Conservation (phyloP, 2,797 vertebrate genomes). For the Pygocentrus nattereri region DNA sequence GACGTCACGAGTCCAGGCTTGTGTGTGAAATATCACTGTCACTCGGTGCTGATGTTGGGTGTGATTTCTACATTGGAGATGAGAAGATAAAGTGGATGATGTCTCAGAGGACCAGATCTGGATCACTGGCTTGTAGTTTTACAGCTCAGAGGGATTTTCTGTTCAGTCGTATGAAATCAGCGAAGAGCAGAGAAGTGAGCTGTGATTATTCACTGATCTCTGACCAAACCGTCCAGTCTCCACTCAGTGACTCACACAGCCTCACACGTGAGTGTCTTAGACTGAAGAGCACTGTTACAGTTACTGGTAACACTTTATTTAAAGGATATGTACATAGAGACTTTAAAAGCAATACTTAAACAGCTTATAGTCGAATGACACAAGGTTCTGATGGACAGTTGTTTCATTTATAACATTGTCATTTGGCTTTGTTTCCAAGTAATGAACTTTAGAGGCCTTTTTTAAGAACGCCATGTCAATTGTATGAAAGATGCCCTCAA, state of each 20-base stretch:
- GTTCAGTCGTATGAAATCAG: background rate
- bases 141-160: background rate
- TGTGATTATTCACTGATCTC: constrained; percentile 56
- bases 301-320: background rate
- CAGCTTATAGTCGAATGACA: background rate
- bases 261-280: background rate
- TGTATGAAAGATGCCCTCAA: too few species aligned
- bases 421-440: too few species aligned
- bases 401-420: too few species aligned
- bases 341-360: too few species aligned
- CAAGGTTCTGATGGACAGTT: too few species aligned
- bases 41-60: background rate
- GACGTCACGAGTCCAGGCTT: background rate
- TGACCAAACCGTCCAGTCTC: background rate
- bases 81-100: background rate
- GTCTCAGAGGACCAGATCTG: background rate
- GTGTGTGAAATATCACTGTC: background rate
- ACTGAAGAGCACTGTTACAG: background rate
- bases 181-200: background rate
- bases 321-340: too few species aligned
- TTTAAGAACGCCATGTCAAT: too few species aligned
- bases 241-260: background rate
- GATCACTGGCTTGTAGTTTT: background rate
- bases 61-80: background rate
- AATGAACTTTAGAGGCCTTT: too few species aligned